Conservation (phyloP, 2,113 vertebrate genomes). For the Scomber scombrus region DNA sequence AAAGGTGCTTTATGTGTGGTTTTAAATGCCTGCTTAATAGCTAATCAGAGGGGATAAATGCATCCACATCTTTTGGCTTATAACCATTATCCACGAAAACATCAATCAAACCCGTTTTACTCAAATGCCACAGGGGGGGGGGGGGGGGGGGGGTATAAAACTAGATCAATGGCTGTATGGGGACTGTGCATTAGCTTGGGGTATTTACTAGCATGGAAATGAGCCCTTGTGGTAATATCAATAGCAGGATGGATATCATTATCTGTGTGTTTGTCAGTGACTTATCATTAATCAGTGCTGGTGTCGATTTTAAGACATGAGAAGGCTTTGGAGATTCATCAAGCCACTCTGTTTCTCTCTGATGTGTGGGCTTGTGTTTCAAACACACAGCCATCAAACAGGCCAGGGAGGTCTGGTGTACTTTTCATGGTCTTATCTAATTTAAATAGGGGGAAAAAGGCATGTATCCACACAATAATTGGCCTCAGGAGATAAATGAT, state of each 20-base stretch:
- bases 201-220: constrained; percentile 48
- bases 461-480: no score
- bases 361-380: no score
- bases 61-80: background rate
- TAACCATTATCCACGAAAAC: constrained; percentile 21
- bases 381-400: no score
- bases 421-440: background rate
- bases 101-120: constrained; percentile 42
- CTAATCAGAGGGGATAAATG: constrained; percentile 29
- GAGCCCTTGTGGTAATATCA: constrained; percentile 48
- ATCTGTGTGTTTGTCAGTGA: constrained; percentile 33
- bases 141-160: constrained; percentile 8
- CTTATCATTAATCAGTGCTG: constrained; percentile 20
- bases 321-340: background rate
- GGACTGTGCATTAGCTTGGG: constrained; percentile 15
- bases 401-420: no score
- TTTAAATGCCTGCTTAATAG: background rate
- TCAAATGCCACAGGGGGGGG: constrained; percentile 35
- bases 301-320: background rate
- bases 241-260: constrained; percentile 52
- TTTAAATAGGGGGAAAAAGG: background rate
- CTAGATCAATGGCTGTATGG: constrained; percentile 49
- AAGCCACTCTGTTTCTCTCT: background rate
- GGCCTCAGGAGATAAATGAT: no score
- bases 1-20: background rate